Evolutionary conservation across 2,113 vertebrate species (phyloP).

Genomic region (Pipra filicauda): DNA sequence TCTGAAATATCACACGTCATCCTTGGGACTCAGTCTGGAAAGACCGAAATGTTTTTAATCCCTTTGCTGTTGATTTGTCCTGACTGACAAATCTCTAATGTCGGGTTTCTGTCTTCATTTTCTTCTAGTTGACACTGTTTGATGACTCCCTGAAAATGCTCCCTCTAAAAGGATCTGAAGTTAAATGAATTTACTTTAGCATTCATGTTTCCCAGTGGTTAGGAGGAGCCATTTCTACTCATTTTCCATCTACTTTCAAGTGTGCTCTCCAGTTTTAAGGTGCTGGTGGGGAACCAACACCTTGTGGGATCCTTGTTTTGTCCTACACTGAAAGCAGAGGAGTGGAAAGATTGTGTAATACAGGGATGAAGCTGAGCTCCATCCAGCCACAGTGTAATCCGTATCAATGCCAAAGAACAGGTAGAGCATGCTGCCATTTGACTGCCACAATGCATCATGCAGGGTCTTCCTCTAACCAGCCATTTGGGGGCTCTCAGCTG

Average conservation of each 20-base stretch:
- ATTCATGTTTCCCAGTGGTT: neutral
- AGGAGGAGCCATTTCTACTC: neutral
- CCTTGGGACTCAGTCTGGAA: neutral
- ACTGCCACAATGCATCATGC: neutral
- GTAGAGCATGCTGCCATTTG: neutral
- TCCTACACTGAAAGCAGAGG: fast-evolving
- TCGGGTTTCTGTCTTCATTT: neutral
- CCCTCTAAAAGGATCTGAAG: neutral
- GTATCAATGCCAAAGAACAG: neutral
- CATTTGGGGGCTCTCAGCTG: neutral
- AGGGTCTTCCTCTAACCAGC: neutral
- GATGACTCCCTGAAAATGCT: neutral
- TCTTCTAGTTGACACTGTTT: neutral
- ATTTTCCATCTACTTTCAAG: neutral
- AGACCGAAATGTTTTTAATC: neutral
- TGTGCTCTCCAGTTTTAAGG: neutral
- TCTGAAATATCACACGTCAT: neutral
- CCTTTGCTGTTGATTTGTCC: neutral
- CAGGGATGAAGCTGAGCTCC: neutral
- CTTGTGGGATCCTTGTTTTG: neutral
- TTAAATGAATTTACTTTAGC: neutral
- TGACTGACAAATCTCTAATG: neutral
- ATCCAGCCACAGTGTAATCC: neutral
- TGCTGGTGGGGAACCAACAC: neutral
- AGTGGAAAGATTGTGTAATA: neutral